Conservation (phyloP, 2,113 vertebrate genomes). For the Crotalus horridus region DNA sequence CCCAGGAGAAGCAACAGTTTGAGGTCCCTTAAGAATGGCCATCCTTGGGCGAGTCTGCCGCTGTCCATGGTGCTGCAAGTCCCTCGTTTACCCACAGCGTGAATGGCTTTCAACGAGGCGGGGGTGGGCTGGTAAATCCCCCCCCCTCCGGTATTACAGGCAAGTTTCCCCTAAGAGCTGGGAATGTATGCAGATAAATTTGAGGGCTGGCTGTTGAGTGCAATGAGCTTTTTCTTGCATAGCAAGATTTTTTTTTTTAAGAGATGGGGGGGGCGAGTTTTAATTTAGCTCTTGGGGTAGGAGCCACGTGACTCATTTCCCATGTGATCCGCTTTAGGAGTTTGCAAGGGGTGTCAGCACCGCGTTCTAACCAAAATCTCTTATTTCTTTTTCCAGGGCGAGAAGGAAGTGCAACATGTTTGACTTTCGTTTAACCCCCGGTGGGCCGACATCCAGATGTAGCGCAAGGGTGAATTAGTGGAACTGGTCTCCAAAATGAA, state of each 20-base stretch:
- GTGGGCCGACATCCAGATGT: neutral
- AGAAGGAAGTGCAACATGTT: neutral
- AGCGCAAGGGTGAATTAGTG: conserved; percentile 19
- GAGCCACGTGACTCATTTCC: conserved; percentile 59
- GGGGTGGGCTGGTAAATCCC: fast-evolving
- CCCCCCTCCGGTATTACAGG: neutral
- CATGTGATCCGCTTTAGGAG: conserved; percentile 58
- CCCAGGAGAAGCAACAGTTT: neutral
- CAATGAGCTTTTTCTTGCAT: neutral
- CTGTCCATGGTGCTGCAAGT: conserved; percentile 67
- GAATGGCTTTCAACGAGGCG: neutral
- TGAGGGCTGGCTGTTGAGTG: neutral
- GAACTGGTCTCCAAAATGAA: neutral
- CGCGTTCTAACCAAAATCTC: conserved; percentile 31
- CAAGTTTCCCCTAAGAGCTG: too few species aligned
- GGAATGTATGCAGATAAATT: neutral
- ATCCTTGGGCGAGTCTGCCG: neutral
- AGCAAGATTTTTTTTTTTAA: neutral
- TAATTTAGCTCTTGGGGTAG: neutral
- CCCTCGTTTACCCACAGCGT: neutral
- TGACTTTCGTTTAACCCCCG: neutral
- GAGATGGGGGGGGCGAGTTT: fast-evolving
- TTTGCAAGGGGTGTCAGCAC: conserved; percentile 34
- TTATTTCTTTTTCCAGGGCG: conserved; percentile 34
- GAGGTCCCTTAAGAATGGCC: neutral